Base-by-base conservation (phyloP, 2,113 vertebrate genomes). In the Pachypanchax playfairii region DNA sequence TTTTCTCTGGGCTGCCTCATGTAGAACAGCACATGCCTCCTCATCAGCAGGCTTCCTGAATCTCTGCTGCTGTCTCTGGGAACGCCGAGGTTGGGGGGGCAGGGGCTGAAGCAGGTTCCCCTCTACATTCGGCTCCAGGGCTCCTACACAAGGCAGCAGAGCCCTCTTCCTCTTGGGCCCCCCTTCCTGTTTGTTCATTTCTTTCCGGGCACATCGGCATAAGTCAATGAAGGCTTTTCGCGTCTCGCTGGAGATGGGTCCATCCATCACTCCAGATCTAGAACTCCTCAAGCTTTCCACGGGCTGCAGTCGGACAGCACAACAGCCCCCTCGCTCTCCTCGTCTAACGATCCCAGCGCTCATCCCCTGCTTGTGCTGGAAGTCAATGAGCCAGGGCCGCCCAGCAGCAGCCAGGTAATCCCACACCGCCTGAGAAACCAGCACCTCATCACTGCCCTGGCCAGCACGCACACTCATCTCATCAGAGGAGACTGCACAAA, bases 241-340 rank as follows among this genome's bases (percentile, higher is more conserved):
- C 56, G 87, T 92, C 91, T 94, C 38, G 58, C 93, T 83, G 87
- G 94, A 87, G 90, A 94, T 83, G 77, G 92, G 57, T 70, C 87
- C 84, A 89, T 94, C 90, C 64, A 89, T 89, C 84, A 91, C 76
- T 0, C 87, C 75, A 68, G 91, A 57, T 85, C 92, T 87, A 64
- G 91, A 59, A 33, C 86, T 85, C 65, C 90, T 83, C 59, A 87
- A 89, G 61, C 91, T 91, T 49, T 94, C 92, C 50, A 90, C 91
- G 1, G 93, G 93, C 54, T 94, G 94, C 80, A 96, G 93, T 73
- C 91, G 82, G 26, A 98, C 93, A 7, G 96, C 93, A 2, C 96
- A 98, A 89, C 96, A 95, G 80, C 96, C 96, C 4, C 95, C 94
- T 39, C 93, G 94, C 75, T 97, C 96, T n/a, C 95, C 95, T 29